Base-by-base conservation (phyloP, 2,113 vertebrate genomes). In the Otolemur garnettii region DNA sequence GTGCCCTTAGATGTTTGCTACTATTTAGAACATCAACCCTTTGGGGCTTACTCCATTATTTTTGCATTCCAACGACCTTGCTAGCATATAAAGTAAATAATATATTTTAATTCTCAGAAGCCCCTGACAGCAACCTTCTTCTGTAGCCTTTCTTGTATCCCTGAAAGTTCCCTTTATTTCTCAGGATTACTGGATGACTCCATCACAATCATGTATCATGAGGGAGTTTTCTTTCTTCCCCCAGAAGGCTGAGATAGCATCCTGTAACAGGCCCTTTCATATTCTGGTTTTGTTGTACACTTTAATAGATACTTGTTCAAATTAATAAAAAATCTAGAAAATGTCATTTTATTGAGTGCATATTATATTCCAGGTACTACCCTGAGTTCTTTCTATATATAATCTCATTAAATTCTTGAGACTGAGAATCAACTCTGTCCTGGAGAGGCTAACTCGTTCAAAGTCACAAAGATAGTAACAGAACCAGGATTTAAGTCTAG, bases 151-250 rank as follows among this genome's bases (percentile, higher is more conserved):
- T 69, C 71, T 81, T 42, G 19, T 15, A 14, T 91, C 15, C 53
- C 42, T 88, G 50, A 88, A 75, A 95, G 24, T 95, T 91, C 19
- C 11, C n/a, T 87, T 90, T 91, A 69, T 75, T 93, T 95, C n/a
- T 96, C 64, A 93, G 74, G 83, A 84, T 89, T 95, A 77, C 3
- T 85, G 53, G 72, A 80, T 75, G 45, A 85, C 64, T 96, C 30
- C 74, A 3, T 69, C 11, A 64, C 28, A 15, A 87, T 68, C 68
- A 60, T 55, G 28, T 55, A 84, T 95, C 57, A 55, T 24, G 38
- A 93, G 9, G 66, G 53, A 59, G 24, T 88, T 83, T 53, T 60
- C 30, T 77, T 60, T 50, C 33, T 53, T 38, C 18, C 0, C 24
- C 7, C 26, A 85, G 45, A 33, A 83, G 57, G 60, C 69, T 50